phyloP scores from a whole-genome alignment of 2,888 invertebrate species.

The Trachelus tabidus region DNA sequence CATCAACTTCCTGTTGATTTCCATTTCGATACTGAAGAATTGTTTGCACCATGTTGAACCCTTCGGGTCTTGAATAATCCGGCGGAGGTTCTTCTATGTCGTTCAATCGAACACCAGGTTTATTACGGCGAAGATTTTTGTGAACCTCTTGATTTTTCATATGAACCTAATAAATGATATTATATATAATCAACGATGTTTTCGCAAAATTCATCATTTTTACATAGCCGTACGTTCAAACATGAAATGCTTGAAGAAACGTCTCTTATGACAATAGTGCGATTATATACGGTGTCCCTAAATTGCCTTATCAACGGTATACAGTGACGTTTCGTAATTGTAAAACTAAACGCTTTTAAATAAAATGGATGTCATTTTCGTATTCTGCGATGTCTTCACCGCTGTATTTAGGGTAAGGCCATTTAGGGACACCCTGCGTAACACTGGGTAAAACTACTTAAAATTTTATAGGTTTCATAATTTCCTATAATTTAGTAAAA shows the following conservation, averaged over 20 bases:
- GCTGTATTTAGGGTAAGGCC: background rate
- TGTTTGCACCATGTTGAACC: conserved; percentile 72
- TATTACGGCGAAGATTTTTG: conserved; percentile 74
- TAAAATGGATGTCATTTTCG: background rate
- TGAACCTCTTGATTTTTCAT: conserved; percentile 76
- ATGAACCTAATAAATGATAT: conserved; percentile 69
- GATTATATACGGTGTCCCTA: too few relatives aligned
- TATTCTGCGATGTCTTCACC: background rate
- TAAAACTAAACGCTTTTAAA: background rate
- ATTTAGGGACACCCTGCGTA: background rate
- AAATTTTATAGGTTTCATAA: background rate
- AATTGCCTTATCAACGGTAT: too few relatives aligned
- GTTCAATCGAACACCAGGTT: conserved; percentile 70
- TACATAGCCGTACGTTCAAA: too few relatives aligned
- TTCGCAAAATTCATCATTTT: too few relatives aligned
- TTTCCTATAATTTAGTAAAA: background rate
- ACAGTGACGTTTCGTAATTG: too few relatives aligned
- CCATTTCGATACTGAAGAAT: conserved; percentile 63
- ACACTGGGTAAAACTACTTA: background rate
- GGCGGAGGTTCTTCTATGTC: conserved; percentile 70
- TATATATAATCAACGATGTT: background rate
- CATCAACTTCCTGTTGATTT: conserved; percentile 55
- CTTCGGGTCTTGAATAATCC: conserved; percentile 73
- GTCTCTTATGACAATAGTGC: background rate
- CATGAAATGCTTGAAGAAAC: background rate